Evolutionary conservation across 1,140 invertebrate genomes (phyloP), one percentile per base, ranked within the genome.

Genomic region (Centruroides vittatus): DNA sequence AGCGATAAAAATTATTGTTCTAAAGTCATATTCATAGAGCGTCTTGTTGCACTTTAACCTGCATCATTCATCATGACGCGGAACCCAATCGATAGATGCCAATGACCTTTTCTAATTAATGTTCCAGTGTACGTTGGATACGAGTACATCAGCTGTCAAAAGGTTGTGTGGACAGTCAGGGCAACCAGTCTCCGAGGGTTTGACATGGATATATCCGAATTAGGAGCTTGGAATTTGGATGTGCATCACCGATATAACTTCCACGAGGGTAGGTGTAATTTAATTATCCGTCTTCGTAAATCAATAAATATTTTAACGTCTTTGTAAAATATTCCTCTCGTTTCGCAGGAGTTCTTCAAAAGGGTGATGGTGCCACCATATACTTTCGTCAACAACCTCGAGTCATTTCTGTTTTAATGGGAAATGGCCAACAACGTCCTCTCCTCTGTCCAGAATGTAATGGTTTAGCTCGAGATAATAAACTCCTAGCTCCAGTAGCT

Each of bases 221-320:
- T 97, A 34, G 93, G 93, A 3, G 91, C 90, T 7, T 98, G 94
- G 94, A 96, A 96, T 74, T 74, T 98, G 58, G 91, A 97, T 71
- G 93, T 97, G 66, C 94, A 98, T 76, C 94, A 98, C 70, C 80
- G 92, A 65, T 96, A 97, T 73, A 97, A 98, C 72, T 94, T 95
- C 81, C 91, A 95, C 72, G 93, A 96, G 79, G 93, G 89, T 85
- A 77, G 69, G 61, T 52, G 34, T 41, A 13, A 12, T 12, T 13
- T 51, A 13, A 34, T 51, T 51, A 8, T 8, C 50, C 5, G 50
- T 13, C 5, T 51, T 51, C 12, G 23, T 51, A 51, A 13, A 13
- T 51, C 23, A 10, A 34, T 51, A 51, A 51, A 13, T 51, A 51
- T 51, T 51, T 13, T 7, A 51, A 51, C 3, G 1, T 10, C 10